These are phyloP conservation scores for Carapus acus DNA, from an alignment of 2,797 vertebrate species.

Conservation along the genomic window DNA sequence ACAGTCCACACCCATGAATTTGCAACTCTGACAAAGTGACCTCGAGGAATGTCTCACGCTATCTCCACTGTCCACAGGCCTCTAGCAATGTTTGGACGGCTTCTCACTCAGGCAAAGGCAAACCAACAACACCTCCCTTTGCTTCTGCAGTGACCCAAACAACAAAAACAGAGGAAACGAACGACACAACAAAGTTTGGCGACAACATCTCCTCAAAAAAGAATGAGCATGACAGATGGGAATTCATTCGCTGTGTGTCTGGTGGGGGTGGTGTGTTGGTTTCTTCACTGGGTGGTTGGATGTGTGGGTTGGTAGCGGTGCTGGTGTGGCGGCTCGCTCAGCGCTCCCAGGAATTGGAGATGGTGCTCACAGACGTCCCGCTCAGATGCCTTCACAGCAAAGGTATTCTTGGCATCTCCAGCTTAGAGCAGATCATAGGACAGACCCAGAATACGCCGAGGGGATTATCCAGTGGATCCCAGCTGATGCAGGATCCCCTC, in stretches of 20 bases:
- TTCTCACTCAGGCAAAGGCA: not conserved
- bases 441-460: not conserved
- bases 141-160: no score
- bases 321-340: not conserved
- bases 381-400: not conserved
- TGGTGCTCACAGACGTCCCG: no score
- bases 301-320: no score
- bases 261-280: no score
- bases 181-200: no score
- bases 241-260: no score
- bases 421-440: not conserved
- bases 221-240: no score
- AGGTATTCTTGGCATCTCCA: not conserved
- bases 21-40: not conserved
- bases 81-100: not conserved
- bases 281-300: no score
- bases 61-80: not conserved
- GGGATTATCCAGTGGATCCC: not conserved
- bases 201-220: not conserved
- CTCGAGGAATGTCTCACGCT: slow-evolving; percentile 10
- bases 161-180: no score
- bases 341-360: not conserved
- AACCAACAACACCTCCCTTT: no score
- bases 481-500: not conserved
- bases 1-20: not conserved